phyloP scores from a whole-genome alignment of 2,113 vertebrate species.

The Eublepharis macularius region DNA sequence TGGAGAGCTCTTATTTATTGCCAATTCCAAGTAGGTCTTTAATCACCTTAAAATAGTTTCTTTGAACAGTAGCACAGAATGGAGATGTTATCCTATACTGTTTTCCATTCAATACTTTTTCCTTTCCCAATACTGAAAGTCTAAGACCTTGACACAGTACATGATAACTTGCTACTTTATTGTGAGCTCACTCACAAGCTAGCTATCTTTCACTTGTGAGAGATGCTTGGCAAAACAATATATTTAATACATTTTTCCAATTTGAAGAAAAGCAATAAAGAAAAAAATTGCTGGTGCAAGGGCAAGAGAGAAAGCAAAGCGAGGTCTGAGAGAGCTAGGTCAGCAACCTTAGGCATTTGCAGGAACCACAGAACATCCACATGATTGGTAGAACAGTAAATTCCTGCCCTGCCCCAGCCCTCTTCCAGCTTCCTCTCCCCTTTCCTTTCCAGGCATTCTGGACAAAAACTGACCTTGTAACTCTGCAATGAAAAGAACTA shows the following conservation, averaged over 20 bases:
- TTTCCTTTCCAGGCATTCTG: no score
- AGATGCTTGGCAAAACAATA: not conserved
- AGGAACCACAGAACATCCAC: no score
- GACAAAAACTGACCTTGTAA: no score
- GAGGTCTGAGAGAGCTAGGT: no score
- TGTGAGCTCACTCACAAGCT: not conserved
- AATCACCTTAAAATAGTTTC: not conserved
- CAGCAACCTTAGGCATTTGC: no score
- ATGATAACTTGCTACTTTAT: not conserved
- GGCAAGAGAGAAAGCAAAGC: no score
- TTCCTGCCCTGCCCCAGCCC: no score
- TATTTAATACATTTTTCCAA: not conserved
- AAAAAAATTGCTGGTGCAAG: no score
- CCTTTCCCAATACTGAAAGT: not conserved
- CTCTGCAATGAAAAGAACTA: no score
- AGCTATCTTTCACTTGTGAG: not conserved
- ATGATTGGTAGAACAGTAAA: no score
- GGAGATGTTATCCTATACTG: conserved; percentile 10
- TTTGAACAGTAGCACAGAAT: not conserved
- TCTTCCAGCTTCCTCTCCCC: no score
- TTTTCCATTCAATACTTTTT: not conserved
- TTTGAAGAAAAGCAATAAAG: not conserved
- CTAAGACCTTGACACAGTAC: not conserved
- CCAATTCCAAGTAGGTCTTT: not conserved
- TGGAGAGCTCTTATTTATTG: not conserved